Base-by-base conservation (phyloP, 2,113 vertebrate genomes). In the Reinhardtius hippoglossoides region DNA sequence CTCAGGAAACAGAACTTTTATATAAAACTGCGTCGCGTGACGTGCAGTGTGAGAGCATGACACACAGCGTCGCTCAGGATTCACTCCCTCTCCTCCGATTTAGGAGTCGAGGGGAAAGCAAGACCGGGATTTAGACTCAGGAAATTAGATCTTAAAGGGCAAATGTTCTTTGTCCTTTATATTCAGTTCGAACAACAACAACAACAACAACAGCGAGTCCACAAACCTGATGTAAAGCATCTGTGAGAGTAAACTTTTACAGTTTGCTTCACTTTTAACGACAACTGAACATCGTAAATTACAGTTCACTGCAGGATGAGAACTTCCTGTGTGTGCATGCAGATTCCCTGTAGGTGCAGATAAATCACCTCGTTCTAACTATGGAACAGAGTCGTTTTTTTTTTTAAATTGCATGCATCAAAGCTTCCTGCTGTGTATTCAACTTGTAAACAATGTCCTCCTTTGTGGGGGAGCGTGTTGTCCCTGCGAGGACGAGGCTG, bases 131-230 rank as follows among this genome's bases (percentile, higher is more conserved):
- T 57, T 21, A 2, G 21, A 67, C 9, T 57, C 71, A 82, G 86
- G 74, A 86, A 86, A 81, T 86, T 2, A 0, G 18, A 81, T 69
- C 75, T 61, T 57, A 15, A 9, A 40, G 46, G 67, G 12, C 1
- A 16, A 23, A 40, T 16, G 23, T 40, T 83, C 20, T 71, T 65
- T 68, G 21, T 78, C n/a, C 23, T 57, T 35, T 71, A 60, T 26
- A 31, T n/a, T 46, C 18, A 7, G 16, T 59, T 35, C 2, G 40
- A 13, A 10, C 3, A 40, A 21, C 54, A 37, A 18, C 20, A 13
- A 10, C 3, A 40, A 21, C 54, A 37, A 18, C 20, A 66, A 27
- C 58, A 54, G 24, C 44, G 52, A 60, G 40, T 23, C n/a, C 18
- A 26, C 23, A 14, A 37, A 56, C 14, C 9, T 20, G 23, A 15